phyloP scores from a whole-genome alignment of 30 jellyfish, hydroid and myxozoan species.

The Nemopilema nomurai region DNA sequence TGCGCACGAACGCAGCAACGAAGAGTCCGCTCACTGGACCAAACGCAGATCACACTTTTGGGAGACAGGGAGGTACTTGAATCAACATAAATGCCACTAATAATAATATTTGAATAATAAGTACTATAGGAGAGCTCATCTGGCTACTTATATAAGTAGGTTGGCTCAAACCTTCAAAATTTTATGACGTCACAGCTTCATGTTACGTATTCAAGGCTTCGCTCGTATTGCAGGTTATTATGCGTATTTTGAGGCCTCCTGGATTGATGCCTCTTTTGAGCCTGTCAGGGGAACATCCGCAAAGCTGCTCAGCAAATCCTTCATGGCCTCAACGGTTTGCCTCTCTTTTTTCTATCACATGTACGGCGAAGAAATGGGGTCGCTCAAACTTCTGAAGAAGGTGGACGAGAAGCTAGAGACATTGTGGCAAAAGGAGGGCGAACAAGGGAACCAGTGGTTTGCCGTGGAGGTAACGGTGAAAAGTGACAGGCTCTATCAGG shows the following conservation, averaged over 20 bases:
- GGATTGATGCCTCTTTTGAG: conserved; percentile 33
- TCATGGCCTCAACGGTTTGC: conserved; percentile 63
- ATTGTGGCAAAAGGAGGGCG: conserved; percentile 79
- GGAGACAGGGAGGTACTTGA: conserved; percentile 3
- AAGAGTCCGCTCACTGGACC: conserved; percentile 88
- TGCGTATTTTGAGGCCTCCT: conserved; percentile 81
- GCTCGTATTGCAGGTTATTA: conserved; percentile 77
- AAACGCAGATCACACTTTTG: conserved; percentile 63
- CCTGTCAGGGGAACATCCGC: conserved; percentile 48
- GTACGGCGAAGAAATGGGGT: conserved; percentile 66
- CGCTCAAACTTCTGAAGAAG: conserved; percentile 13
- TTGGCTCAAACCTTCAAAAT: too few species aligned
- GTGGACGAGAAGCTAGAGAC: conserved; percentile 3
- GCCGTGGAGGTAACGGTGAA: conserved; percentile 57
- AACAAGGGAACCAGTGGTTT: conserved; percentile 82
- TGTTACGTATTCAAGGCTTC: too few species aligned
- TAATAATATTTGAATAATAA: too few species aligned
- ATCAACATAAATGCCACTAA: not conserved
- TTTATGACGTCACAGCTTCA: not conserved
- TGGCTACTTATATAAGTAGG: too few species aligned
- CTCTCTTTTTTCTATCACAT: conserved; percentile 78
- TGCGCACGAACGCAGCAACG: conserved; percentile 61
- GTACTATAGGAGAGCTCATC: too few species aligned
- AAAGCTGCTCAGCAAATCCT: conserved; percentile 51
- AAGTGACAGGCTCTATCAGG: conserved; percentile 43